These are phyloP conservation scores for Cataglyphis livida DNA, from an alignment of 2,888 invertebrate genomes.

Conservation along the genomic window DNA sequence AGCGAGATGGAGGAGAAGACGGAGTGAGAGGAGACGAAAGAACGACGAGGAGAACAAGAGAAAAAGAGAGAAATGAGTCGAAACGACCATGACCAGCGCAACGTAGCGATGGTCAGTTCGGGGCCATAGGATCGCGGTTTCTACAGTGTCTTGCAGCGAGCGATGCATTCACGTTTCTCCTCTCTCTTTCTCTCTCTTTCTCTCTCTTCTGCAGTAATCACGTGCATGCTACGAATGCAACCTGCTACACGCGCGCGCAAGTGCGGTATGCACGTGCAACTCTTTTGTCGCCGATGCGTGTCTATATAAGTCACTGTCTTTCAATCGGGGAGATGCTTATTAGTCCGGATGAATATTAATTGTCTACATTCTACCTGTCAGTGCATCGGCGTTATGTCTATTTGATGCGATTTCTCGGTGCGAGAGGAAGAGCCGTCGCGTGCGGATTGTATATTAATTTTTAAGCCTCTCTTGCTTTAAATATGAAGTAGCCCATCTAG, in stretches of 20 bases:
- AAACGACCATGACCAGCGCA: constrained; percentile 83
- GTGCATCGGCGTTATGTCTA: constrained; percentile 16
- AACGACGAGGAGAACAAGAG: constrained; percentile 60
- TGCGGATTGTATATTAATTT: constrained; percentile 3
- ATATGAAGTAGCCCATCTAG: not conserved
- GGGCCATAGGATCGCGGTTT: constrained; percentile 61
- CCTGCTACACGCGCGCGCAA: constrained; percentile 35
- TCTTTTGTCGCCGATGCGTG: not conserved
- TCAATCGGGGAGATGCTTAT: constrained; percentile 30
- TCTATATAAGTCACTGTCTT: constrained; percentile 27
- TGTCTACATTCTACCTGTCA: constrained; percentile 22
- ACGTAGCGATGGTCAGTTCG: constrained; percentile 83
- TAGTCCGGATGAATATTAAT: constrained; percentile 39
- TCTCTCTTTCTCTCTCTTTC: too few relatives aligned
- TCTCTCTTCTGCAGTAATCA: constrained; percentile 51
- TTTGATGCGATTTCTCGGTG: constrained; percentile 19
- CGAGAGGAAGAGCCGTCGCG: constrained; percentile 19
- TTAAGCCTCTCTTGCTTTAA: constrained; percentile 1
- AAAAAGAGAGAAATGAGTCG: constrained; percentile 63
- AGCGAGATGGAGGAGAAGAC: constrained; percentile 50
- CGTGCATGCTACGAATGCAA: constrained; percentile 33
- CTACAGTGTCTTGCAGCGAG: constrained; percentile 42
- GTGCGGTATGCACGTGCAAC: constrained; percentile 8
- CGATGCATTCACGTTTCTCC: constrained; percentile 65
- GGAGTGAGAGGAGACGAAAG: constrained; percentile 61